Conservation (phyloP, 2,888 invertebrate species). For the Nomada lathburiana region DNA sequence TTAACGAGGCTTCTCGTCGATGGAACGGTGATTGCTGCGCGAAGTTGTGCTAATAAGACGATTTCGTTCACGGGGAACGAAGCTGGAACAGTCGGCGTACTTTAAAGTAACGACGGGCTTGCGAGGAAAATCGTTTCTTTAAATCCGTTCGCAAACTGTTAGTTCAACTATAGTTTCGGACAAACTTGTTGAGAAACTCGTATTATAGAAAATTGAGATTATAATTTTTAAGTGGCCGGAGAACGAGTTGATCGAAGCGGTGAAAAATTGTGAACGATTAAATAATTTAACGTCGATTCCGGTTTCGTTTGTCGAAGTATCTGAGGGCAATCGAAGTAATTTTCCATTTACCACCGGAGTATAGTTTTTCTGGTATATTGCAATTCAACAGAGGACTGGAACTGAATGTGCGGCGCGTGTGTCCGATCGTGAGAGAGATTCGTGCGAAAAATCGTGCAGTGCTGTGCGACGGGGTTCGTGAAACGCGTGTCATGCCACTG, state of each 20-base stretch:
- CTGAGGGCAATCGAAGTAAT: too few relatives aligned
- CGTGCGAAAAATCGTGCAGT: conserved; percentile 41
- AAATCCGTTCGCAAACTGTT: background rate
- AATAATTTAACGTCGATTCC: background rate
- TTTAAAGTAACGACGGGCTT: background rate
- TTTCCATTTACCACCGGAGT: background rate
- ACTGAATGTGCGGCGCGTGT: background rate
- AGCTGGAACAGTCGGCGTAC: background rate
- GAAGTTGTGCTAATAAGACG: background rate
- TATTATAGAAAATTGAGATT: background rate
- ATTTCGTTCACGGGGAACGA: background rate
- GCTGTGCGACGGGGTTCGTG: conserved; percentile 51
- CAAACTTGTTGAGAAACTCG: background rate
- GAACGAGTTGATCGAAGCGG: background rate
- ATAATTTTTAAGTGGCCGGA: background rate
- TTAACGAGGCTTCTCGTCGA: conserved; percentile 15
- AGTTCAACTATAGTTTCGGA: background rate
- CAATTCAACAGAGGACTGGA: background rate
- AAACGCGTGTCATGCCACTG: conserved; percentile 46
- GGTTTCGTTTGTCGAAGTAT: too few relatives aligned
- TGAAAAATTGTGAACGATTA: background rate
- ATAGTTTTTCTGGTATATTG: background rate
- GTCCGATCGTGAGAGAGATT: conserved; percentile 21
- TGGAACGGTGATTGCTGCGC: background rate
- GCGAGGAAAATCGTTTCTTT: too few relatives aligned